Evolutionary conservation across 92 coral and sea anemone genomes (phyloP), one percentile per base, ranked within the genome.

Genomic region (Porites cylindrica): DNA sequence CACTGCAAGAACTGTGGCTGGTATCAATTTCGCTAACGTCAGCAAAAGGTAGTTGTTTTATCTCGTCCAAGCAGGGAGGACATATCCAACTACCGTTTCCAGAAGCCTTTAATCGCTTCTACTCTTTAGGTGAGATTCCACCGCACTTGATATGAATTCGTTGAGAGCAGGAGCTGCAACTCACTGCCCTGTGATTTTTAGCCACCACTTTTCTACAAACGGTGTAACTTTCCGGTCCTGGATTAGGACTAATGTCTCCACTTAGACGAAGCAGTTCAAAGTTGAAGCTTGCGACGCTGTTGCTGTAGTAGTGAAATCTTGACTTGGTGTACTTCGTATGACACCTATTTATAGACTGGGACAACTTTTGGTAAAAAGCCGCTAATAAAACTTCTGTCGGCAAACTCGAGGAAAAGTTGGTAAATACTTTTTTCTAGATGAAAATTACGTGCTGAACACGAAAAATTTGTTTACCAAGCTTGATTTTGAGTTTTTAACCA

Each of bases 71-170:
- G 74, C 51, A 70, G 74, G 38, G 20, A 59, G 74, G 79, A 75
- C 79, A 75, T 75, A 75, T 75, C 64, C 79, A 53, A 75, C 65
- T 74, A 68, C 13, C 32, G 12, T 29, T 23, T 60, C 59, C 75
- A 81, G 59, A 62, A 62, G 80, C 18, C 79, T 51, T 29, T 88
- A 81, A 20, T 73, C 51, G 4, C 77, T 74, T 10, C 86, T 85
- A 82, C 54, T 75, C 79, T 75, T 75, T 75, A 18, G 79, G 79
- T 38, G 79, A 75, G 79, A 75, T 75, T 75, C 66, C 79, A 75
- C 79, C 79, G 79, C 92, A 82, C 75, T 88, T 88, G 59, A 88
- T 88, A 66, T 82, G 87, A 72, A 38, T 51, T n/a, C 69, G 21
- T 51, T 18, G 67, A 21, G 54, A 47, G 69, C 87, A 82, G 29